Conservation (phyloP, 2,797 vertebrate species). For the Gymnoscopelus microlampas region DNA sequence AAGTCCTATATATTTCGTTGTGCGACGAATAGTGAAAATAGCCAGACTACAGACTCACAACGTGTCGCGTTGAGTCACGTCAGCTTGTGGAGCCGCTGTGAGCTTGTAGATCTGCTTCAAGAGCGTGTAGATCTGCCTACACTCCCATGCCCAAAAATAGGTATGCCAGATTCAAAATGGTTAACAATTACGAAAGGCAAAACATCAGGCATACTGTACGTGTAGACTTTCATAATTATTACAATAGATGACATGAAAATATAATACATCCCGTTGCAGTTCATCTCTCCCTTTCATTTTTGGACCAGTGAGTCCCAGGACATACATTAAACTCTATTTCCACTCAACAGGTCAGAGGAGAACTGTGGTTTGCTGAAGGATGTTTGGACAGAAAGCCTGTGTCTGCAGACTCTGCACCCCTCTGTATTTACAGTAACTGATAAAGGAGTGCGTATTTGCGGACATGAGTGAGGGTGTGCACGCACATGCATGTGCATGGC, state of each 20-base stretch:
- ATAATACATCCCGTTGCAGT: slow-evolving; percentile 18
- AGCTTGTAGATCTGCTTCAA: no score
- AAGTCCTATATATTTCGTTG: no score
- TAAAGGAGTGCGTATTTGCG: slow-evolving; percentile 8
- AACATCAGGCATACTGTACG: neutral
- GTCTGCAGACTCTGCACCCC: slow-evolving; percentile 13
- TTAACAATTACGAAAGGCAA: neutral
- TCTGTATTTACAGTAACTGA: slow-evolving; percentile 10
- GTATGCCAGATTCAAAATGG: no score
- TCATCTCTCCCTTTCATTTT: neutral
- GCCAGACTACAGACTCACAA: no score
- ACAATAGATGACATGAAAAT: slow-evolving; percentile 6
- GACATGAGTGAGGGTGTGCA: neutral
- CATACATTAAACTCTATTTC: slow-evolving; percentile 18
- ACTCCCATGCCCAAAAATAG: no score
- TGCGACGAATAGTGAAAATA: no score
- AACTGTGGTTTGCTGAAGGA: slow-evolving; percentile 39
- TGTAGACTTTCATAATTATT: slow-evolving; percentile 9
- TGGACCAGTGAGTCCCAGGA: slow-evolving; percentile 15
- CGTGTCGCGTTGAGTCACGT: no score
- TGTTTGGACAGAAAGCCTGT: slow-evolving; percentile 28
- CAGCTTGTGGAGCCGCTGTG: no score
- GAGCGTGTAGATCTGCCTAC: no score
- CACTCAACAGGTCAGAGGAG: slow-evolving; percentile 6
- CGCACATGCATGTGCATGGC: neutral